Evolutionary conservation across 2,113 vertebrate species (phyloP).

Genomic region (Amblyornis subalaris): DNA sequence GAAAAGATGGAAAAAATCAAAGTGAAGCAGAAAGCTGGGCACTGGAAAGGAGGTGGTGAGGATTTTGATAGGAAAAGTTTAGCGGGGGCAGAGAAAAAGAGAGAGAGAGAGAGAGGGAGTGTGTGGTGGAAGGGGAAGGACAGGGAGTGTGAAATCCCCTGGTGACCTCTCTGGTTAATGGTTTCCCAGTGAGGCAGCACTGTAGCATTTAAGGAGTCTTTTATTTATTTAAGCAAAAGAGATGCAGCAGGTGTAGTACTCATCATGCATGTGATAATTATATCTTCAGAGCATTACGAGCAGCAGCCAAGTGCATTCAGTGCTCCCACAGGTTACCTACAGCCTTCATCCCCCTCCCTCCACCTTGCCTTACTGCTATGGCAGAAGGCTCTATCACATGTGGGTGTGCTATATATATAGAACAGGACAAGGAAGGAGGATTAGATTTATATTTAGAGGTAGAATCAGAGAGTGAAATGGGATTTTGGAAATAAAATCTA

Average conservation of each 20-base stretch:
- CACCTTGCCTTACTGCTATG: constrained; percentile 24
- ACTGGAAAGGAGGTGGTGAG: neutral
- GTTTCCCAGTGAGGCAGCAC: neutral
- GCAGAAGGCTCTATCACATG: constrained; percentile 62
- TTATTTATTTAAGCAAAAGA: constrained; percentile 50
- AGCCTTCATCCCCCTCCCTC: constrained; percentile 10
- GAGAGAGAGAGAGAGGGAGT: neutral
- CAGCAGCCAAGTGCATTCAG: constrained; percentile 59
- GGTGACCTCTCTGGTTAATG: neutral
- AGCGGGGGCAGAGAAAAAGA: neutral
- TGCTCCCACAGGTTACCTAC: constrained; percentile 58
- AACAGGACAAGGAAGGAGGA: constrained; percentile 48
- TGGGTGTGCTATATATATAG: constrained; percentile 48
- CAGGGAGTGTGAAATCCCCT: neutral
- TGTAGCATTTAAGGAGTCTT: constrained; percentile 8
- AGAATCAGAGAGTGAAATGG: constrained; percentile 37
- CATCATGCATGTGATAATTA: constrained; percentile 63
- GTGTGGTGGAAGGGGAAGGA: neutral
- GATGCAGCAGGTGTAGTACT: constrained; percentile 68
- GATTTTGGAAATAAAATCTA: constrained; percentile 9
- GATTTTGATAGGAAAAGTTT: neutral
- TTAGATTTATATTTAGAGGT: constrained; percentile 56
- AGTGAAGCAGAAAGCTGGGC: neutral
- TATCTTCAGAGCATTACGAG: constrained; percentile 47
- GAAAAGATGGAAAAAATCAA: neutral